phyloP scores from a whole-genome alignment of 2,888 invertebrate genomes.

The Drosophila mulleri region DNA sequence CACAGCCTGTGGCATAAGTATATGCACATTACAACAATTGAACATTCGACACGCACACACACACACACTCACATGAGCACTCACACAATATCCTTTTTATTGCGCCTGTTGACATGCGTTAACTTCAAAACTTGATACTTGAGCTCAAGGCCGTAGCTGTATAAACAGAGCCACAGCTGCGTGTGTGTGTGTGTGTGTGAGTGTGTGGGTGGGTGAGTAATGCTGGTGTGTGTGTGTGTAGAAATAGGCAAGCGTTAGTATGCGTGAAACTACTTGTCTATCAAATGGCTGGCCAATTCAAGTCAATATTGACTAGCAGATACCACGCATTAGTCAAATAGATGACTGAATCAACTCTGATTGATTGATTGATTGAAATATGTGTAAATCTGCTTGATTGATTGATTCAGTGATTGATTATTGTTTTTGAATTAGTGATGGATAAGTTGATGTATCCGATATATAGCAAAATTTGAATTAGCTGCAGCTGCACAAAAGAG shows the following conservation, averaged over 20 bases:
- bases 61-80: neutral
- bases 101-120: conserved; percentile 34
- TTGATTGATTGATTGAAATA: neutral
- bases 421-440: no score
- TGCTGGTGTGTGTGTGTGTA: neutral
- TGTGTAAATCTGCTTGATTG: neutral
- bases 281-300: neutral
- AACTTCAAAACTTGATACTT: conserved; percentile 48
- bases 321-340: neutral
- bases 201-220: conserved; percentile 1
- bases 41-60: conserved; percentile 5
- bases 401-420: neutral
- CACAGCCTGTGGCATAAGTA: conserved; percentile 4
- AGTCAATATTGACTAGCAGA: neutral
- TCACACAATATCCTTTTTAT: conserved; percentile 26
- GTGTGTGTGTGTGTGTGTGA: neutral
- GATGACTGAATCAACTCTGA: neutral
- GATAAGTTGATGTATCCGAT: no score
- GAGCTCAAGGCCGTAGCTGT: conserved; percentile 47
- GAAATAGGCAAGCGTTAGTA: conserved; percentile 7
- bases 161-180: neutral
- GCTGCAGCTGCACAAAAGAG: no score
- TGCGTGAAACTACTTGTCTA: conserved; percentile 10
- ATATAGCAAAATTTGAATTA: no score
- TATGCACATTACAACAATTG: conserved; percentile 24